These are phyloP conservation scores for Stigmatopora argus DNA, from an alignment of 2,113 vertebrate genomes.

Conservation along the genomic window DNA sequence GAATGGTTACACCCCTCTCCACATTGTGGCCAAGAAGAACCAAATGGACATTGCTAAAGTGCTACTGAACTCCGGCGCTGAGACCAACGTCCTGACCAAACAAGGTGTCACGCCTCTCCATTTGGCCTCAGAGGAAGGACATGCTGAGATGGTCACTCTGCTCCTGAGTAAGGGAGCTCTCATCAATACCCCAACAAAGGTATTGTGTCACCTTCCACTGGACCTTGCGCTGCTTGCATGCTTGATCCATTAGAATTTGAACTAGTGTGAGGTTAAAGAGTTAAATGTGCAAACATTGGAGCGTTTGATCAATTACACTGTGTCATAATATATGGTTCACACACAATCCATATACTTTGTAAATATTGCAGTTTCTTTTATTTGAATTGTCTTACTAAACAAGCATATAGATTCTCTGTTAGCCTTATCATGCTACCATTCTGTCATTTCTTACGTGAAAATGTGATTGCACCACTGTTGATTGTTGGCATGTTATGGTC, in stretches of 20 bases:
- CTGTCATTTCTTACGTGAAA: neutral
- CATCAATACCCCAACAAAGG: slow-evolving; percentile 86
- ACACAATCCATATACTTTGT: too few species aligned
- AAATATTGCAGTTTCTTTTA: too few species aligned
- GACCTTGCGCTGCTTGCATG: too few species aligned
- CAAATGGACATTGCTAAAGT: slow-evolving; percentile 93
- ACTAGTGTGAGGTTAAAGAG: neutral
- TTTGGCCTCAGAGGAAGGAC: slow-evolving; percentile 90
- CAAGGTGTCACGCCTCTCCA: slow-evolving; percentile 92
- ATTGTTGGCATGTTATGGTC: neutral
- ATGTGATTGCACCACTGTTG: neutral
- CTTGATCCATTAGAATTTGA: neutral
- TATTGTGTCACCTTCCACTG: slow-evolving; percentile 34
- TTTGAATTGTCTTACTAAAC: too few species aligned
- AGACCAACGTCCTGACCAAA: slow-evolving; percentile 88
- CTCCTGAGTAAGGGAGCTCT: slow-evolving; percentile 83
- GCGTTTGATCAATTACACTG: too few species aligned
- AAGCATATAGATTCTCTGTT: too few species aligned
- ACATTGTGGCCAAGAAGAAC: slow-evolving; percentile 97
- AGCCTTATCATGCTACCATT: too few species aligned
- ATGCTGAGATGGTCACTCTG: slow-evolving; percentile 82
- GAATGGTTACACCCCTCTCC: slow-evolving; percentile 96
- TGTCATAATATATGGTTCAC: too few species aligned
- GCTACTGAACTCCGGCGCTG: slow-evolving; percentile 82
- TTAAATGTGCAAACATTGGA: too few species aligned